These are phyloP conservation scores for Unio pictorum DNA, from an alignment of 2,888 invertebrate species.

Conservation along the genomic window DNA sequence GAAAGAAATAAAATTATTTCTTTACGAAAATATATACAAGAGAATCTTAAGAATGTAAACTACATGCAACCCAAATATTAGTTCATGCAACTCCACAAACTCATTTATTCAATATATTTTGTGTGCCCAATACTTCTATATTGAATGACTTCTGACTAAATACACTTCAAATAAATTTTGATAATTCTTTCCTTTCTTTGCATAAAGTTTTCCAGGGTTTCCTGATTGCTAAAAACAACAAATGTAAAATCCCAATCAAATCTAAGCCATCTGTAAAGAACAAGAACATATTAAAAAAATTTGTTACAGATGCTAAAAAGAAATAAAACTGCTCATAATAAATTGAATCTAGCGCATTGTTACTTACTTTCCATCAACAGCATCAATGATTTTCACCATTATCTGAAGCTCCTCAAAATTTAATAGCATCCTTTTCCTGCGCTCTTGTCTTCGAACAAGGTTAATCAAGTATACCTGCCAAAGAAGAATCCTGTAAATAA, in stretches of 20 bases:
- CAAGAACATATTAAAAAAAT: not conserved
- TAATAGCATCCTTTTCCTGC: constrained; percentile 84
- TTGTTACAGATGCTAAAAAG: not conserved
- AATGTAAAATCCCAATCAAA: not conserved
- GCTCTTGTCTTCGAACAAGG: constrained; percentile 84
- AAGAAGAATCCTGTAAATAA: too few species aligned
- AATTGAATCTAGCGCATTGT: not conserved
- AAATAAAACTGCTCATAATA: not conserved
- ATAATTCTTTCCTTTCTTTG: too few species aligned
- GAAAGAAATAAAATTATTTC: not conserved
- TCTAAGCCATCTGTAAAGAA: not conserved
- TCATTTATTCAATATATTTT: too few species aligned
- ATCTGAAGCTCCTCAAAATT: constrained; percentile 88
- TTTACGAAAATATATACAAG: not conserved
- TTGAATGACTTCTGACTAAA: too few species aligned
- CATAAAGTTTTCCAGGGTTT: too few species aligned
- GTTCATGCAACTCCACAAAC: too few species aligned
- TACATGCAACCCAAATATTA: too few species aligned
- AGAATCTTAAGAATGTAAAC: too few species aligned
- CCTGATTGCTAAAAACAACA: constrained; percentile 3
- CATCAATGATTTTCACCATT: constrained; percentile 82
- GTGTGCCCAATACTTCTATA: too few species aligned
- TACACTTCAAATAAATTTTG: too few species aligned
- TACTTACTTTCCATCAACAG: constrained; percentile 89
- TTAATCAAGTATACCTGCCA: constrained; percentile 87